A percentile compares a stretch with the other conserved stretches of the same genome.
These are phyloP conservation scores for Lanistes nyassanus DNA, from an alignment of 1,140 invertebrate species.

Conservation along the genomic window DNA sequence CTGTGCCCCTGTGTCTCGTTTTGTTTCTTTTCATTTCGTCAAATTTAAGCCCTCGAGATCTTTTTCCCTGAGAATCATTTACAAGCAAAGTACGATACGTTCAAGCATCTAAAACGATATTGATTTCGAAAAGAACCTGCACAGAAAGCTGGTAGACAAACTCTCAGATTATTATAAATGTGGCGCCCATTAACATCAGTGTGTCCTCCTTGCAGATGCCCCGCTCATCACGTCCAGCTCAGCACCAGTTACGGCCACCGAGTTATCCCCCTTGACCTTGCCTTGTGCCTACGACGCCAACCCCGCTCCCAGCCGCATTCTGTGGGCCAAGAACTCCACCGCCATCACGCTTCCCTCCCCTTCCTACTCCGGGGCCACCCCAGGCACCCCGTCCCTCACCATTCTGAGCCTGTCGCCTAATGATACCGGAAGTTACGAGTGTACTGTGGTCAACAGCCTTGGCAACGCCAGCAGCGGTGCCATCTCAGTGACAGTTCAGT, in stretches of 20 bases:
- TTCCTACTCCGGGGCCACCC: slow-evolving; percentile 12
- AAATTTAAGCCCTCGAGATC: no score
- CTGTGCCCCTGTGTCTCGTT: no score
- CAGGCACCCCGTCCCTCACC: slow-evolving; percentile 6
- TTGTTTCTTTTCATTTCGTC: no score
- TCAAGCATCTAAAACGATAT: no score
- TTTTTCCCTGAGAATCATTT: no score
- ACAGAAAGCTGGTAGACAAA: no score
- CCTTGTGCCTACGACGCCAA: slow-evolving; percentile 13
- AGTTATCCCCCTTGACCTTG: not conserved
- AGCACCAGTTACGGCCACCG: not conserved
- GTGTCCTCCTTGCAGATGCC: not conserved
- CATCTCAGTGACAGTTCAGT: slow-evolving; percentile 1
- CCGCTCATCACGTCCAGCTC: not conserved
- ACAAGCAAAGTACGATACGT: no score
- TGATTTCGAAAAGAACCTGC: no score
- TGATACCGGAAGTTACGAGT: slow-evolving; percentile 16
- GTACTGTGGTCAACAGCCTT: not conserved
- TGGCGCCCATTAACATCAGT: no score
- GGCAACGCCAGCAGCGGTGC: not conserved
- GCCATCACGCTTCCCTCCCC: not conserved
- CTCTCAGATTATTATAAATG: no score
- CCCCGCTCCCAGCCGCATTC: not conserved
- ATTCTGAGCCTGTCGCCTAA: not conserved
- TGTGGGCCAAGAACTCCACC: slow-evolving; percentile 6